Conservation (phyloP, 2,797 vertebrate genomes). For the Otolemur crassicaudatus region DNA sequence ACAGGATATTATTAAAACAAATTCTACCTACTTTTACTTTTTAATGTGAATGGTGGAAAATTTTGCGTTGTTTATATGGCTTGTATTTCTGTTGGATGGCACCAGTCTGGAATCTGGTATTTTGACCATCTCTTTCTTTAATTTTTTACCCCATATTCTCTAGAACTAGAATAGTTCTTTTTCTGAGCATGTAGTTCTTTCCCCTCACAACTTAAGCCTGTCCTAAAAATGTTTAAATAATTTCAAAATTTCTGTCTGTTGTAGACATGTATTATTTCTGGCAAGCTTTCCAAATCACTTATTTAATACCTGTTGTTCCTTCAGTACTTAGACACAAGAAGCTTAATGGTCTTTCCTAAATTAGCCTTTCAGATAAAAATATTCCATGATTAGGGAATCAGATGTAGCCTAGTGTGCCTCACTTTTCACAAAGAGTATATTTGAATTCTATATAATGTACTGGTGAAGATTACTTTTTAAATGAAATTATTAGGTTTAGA, state of each 20-base stretch:
- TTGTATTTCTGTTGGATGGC: not conserved
- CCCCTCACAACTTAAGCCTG: not conserved
- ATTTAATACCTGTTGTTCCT: not conserved
- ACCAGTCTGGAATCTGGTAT: not conserved
- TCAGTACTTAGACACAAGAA: not conserved
- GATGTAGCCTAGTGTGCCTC: not conserved
- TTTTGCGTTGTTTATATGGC: not conserved
- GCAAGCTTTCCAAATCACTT: not conserved
- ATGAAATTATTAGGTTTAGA: not conserved
- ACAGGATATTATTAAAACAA: not conserved
- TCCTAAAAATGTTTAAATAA: not conserved
- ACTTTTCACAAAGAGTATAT: not conserved
- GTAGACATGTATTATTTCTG: not conserved
- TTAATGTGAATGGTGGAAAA: not conserved
- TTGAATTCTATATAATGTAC: not conserved
- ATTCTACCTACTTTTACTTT: not conserved
- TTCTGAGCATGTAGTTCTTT: not conserved
- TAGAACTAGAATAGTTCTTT: not conserved
- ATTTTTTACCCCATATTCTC: not conserved
- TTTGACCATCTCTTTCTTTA: not conserved
- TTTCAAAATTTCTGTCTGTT: not conserved
- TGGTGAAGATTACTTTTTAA: not conserved
- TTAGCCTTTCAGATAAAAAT: slow-evolving; percentile 34
- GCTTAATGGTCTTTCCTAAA: not conserved
- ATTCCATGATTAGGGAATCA: not conserved